Base-by-base conservation (phyloP, 2,888 invertebrate species). In the Resseliella maxima region DNA sequence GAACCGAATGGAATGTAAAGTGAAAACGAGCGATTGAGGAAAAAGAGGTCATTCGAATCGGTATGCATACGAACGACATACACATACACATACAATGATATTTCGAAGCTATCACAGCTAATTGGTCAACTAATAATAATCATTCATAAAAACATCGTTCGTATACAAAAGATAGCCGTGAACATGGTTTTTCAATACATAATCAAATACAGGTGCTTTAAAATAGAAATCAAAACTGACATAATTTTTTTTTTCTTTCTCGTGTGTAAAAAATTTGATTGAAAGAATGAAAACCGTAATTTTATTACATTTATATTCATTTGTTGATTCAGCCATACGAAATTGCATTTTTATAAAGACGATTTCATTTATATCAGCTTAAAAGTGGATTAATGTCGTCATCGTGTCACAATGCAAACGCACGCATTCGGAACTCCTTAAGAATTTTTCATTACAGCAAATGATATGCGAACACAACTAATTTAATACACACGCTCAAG, bases 41-140 rank as follows among this genome's bases (percentile, higher is more conserved):
- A 83, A 83, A 83, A 36, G 83, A 83, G 83, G 83, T 83, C 83
- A 83, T 38, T 38, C 36, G n/a, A 83, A 83, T 83, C 83, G 38
- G 83, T 83, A 83, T 83, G 83, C 83, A 38, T 38, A 38, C 21
- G 27, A 64, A 83, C 24, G 38, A 83, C 38, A 72, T n/a, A 31
- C 31, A 72, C 15, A 59, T 59, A n/a, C n/a, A n/a, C n/a, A n/a
- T n/a, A n/a, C n/a, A n/a, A n/a, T n/a, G n/a, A n/a, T n/a, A n/a
- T n/a, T 1, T 59, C 59, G 24, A 59, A 10, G 3, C 24, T 50
- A 50, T 59, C 59, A 24, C n/a, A 24, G 15, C 24, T 59, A 59
- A 59, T 59, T 59, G 59, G 59, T 24, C 59, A 41, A 12, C 6
- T 12, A 41, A 50, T 18, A 15, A 59, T 59, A n/a, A 59, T 59